Conservation (phyloP, 2,797 vertebrate species). For the Acrocephalus scirpaceus region DNA sequence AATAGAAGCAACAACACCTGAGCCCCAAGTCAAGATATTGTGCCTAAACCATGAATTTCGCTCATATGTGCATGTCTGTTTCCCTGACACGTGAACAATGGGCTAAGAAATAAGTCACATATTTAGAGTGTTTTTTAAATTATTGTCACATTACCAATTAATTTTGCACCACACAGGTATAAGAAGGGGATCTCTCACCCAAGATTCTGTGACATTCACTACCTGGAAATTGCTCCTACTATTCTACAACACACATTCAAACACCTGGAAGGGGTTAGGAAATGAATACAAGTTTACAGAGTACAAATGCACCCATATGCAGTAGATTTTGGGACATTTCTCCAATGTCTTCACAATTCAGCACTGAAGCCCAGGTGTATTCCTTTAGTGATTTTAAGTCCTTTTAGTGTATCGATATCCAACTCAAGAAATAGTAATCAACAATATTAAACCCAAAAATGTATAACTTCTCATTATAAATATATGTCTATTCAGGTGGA, state of each 20-base stretch:
- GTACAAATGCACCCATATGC: not conserved
- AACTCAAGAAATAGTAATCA: not conserved
- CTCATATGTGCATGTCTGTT: not conserved
- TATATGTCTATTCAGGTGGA: rapidly evolving
- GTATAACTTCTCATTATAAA: not conserved
- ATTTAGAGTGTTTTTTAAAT: not conserved
- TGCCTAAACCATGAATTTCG: constrained; percentile 35
- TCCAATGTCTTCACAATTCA: not conserved
- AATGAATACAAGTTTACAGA: not conserved
- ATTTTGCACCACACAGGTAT: not conserved
- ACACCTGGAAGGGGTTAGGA: not conserved
- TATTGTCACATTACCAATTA: not conserved
- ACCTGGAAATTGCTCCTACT: not conserved
- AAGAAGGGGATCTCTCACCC: not conserved
- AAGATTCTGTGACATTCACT: not conserved
- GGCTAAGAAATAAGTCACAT: not conserved
- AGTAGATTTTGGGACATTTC: not conserved
- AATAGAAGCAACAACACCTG: constrained; percentile 77
- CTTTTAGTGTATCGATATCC: not conserved
- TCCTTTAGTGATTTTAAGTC: not conserved
- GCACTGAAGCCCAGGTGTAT: not conserved
- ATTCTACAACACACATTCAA: not conserved
- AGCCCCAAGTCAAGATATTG: constrained; percentile 62
- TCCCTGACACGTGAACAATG: not conserved
- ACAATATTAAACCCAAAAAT: not conserved